Conservation (phyloP, 2,888 invertebrate genomes). For the Tipula unca region DNA sequence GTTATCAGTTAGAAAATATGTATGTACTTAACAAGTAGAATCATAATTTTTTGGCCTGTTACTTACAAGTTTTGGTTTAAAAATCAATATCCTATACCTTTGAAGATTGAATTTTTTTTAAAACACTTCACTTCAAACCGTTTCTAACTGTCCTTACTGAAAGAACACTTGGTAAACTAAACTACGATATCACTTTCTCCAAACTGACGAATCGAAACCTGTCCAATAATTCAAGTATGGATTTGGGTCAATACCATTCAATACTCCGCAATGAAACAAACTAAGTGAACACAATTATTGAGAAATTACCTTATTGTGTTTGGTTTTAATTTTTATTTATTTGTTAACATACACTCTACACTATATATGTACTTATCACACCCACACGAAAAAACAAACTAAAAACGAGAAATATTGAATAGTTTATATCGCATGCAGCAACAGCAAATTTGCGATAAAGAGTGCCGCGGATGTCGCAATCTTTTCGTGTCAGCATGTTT, state of each 20-base stretch:
- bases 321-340: background rate
- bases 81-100: background rate
- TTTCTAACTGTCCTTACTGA: background rate
- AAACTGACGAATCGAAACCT: background rate
- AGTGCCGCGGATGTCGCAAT: background rate
- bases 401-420: background rate
- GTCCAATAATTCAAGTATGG: background rate
- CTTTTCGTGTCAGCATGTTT: background rate
- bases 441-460: background rate
- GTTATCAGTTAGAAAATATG: background rate
- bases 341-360: background rate
- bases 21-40: too few relatives aligned
- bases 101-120: too few relatives aligned
- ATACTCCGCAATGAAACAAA: background rate
- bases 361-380: background rate
- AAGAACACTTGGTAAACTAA: background rate
- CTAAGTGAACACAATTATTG: background rate
- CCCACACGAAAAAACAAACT: background rate
- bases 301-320: background rate
- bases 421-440: too few relatives aligned
- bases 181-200: background rate
- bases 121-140: background rate
- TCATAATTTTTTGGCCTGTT: background rate
- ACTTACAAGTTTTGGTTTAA: background rate
- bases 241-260: background rate